These are phyloP conservation scores for Eulemur coronatus DNA, from an alignment of 2,797 vertebrate genomes.

Conservation along the genomic window DNA sequence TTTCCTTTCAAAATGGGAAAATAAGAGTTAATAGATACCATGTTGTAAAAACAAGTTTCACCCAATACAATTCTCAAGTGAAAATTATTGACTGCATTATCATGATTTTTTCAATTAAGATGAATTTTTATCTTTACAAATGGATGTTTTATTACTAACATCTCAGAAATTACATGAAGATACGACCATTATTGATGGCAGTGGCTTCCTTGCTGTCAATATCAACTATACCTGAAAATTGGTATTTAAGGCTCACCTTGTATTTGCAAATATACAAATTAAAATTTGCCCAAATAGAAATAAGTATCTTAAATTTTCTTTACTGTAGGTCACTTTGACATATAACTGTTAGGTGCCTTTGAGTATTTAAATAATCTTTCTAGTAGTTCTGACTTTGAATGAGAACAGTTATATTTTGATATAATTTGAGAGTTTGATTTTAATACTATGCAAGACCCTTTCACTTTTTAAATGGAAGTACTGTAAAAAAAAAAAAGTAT, in stretches of 20 bases:
- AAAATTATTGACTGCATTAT: not conserved
- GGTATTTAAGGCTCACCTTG: conserved; percentile 18
- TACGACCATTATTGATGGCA: not conserved
- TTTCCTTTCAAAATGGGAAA: conserved; percentile 38
- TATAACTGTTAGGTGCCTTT: not conserved
- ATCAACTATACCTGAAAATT: not conserved
- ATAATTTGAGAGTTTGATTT: not conserved
- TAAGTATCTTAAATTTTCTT: conserved; percentile 3
- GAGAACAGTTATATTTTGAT: conserved; percentile 15
- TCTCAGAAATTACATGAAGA: not conserved
- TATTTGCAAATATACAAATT: not conserved
- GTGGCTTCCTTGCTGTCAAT: not conserved
- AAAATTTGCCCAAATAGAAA: not conserved
- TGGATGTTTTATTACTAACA: not conserved
- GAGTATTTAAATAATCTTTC: not conserved
- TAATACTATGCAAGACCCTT: not conserved
- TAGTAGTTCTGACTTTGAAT: conserved; percentile 45
- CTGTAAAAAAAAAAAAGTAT: not conserved
- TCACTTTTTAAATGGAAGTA: not conserved
- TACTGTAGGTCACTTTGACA: not conserved
- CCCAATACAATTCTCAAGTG: not conserved
- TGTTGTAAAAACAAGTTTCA: conserved; percentile 3
- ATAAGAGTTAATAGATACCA: not conserved
- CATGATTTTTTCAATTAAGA: not conserved
- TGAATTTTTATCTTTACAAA: not conserved